Conservation (phyloP, 2,113 vertebrate genomes). For the Pseudopodoces humilis region DNA sequence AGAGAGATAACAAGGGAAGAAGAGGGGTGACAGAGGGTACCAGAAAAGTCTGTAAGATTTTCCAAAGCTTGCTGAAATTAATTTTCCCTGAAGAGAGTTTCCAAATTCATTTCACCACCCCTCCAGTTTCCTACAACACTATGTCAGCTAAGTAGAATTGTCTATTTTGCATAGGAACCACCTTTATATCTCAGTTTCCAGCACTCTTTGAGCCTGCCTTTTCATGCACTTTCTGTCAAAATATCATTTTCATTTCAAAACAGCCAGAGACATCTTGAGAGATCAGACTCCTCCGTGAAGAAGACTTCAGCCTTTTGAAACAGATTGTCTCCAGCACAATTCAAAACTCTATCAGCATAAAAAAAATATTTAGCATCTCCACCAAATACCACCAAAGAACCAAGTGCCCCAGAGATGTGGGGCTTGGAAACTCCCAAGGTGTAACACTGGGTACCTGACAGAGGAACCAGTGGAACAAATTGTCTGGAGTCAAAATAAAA, state of each 20-base stretch:
- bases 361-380: background rate
- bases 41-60: background rate
- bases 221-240: background rate
- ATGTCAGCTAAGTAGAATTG: background rate
- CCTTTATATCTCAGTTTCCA: background rate
- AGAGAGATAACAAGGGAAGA: background rate
- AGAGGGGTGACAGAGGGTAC: background rate
- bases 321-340: background rate
- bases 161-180: background rate
- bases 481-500: background rate
- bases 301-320: background rate
- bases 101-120: background rate
- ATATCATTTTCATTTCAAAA: background rate
- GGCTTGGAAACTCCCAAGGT: background rate
- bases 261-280: background rate
- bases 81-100: background rate
- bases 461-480: background rate
- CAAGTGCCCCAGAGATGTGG: background rate
- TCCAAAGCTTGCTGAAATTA: background rate
- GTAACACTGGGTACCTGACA: background rate
- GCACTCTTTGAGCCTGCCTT: background rate
- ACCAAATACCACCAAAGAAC: background rate
- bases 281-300: background rate
- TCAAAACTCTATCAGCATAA: background rate
- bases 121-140: background rate